Percentiles rank a stretch among this genome's conserved stretches.
Evolutionary conservation across 2,797 vertebrate genomes (phyloP).

Genomic region (Fistularia commersonii): DNA sequence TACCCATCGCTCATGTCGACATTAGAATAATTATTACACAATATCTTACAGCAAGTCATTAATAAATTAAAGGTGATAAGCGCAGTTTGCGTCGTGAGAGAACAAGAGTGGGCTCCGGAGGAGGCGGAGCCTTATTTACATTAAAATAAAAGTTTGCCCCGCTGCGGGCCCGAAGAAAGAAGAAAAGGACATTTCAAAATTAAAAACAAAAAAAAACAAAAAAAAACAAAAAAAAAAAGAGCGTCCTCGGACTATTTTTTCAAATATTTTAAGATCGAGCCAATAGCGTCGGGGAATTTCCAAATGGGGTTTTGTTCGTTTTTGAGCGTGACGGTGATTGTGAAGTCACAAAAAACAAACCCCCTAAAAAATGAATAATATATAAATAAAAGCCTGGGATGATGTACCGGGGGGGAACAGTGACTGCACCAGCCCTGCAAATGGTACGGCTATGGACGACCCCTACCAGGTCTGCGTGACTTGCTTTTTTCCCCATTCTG

Average conservation of each 20-base stretch:
- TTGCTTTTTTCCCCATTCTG: slow-evolving; percentile 40
- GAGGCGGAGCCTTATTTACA: slow-evolving; percentile 68
- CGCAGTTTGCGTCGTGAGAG: slow-evolving; percentile 70
- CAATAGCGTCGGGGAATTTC: slow-evolving; percentile 62
- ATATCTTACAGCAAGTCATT: slow-evolving; percentile 83
- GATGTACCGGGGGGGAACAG: slow-evolving; percentile 47
- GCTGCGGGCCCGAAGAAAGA: slow-evolving; percentile 3
- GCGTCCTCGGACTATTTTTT: too few species aligned
- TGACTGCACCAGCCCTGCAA: slow-evolving; percentile 45
- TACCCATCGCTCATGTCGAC: slow-evolving; percentile 58
- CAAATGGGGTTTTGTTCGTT: slow-evolving; percentile 45
- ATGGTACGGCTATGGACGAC: slow-evolving; percentile 34
- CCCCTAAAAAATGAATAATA: slow-evolving; percentile 14
- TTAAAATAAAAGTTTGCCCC: slow-evolving; percentile 41
- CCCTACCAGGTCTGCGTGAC: slow-evolving; percentile 47
- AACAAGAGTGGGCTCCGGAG: slow-evolving; percentile 60
- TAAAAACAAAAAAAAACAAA: too few species aligned
- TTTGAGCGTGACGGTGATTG: too few species aligned
- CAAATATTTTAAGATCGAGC: slow-evolving; percentile 65
- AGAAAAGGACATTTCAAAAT: slow-evolving; percentile 2
- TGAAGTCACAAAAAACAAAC: too few species aligned
- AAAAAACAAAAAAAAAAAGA: too few species aligned
- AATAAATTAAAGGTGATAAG: slow-evolving; percentile 80
- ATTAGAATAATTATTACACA: slow-evolving; percentile 79
- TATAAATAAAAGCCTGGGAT: slow-evolving; percentile 4